A percentile compares a stretch with the other conserved stretches of the same genome.
These are phyloP conservation scores for Argyresthia albistria DNA, from an alignment of 2,888 invertebrate species.

Conservation along the genomic window DNA sequence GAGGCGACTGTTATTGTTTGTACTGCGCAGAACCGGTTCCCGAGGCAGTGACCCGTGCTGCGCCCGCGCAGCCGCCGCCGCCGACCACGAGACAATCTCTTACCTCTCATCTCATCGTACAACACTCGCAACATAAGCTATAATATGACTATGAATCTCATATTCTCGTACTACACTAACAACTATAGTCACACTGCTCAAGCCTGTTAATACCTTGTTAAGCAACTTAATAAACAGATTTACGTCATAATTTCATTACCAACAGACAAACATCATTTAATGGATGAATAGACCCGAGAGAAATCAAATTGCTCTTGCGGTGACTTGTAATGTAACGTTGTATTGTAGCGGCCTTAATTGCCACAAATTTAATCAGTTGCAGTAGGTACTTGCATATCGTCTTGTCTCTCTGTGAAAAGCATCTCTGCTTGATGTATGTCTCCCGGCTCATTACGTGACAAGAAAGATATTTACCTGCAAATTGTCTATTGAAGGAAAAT, in stretches of 20 bases:
- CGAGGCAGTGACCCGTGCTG: not conserved
- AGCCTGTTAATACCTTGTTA: not conserved
- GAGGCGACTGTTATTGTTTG: conserved; percentile 2
- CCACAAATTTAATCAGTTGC: too few species aligned
- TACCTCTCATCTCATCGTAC: not conserved
- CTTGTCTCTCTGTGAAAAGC: too few species aligned
- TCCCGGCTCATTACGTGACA: too few species aligned
- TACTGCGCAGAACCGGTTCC: not conserved
- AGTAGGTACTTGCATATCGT: too few species aligned
- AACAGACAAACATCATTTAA: not conserved
- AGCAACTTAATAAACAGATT: not conserved
- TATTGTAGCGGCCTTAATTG: too few species aligned
- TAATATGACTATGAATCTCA: not conserved
- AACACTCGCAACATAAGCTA: too few species aligned
- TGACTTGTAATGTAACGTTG: not conserved
- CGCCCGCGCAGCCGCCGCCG: not conserved
- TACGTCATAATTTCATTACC: not conserved
- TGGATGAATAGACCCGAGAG: not conserved
- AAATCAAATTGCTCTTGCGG: not conserved
- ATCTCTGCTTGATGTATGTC: too few species aligned
- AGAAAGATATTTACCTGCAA: too few species aligned
- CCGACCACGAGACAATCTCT: not conserved
- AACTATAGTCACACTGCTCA: not conserved
- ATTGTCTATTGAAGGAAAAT: too few species aligned
- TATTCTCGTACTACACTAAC: not conserved